A percentile compares a stretch with the other conserved stretches of the same genome.
Evolutionary conservation across 2,113 vertebrate genomes (phyloP).

Genomic region (Gopherus evgoodei): DNA sequence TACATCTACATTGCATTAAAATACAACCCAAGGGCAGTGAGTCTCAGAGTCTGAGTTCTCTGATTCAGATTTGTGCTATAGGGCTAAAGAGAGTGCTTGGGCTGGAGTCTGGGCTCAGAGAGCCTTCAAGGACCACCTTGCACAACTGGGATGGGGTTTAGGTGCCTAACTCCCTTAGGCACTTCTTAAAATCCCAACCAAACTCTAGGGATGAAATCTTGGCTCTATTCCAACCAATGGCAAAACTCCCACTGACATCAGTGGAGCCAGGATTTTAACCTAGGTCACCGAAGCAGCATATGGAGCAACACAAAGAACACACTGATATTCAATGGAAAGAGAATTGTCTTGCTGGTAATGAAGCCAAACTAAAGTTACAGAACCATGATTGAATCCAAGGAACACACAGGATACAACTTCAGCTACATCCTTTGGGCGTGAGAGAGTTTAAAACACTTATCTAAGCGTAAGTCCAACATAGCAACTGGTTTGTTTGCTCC

Average conservation of each 20-base stretch:
- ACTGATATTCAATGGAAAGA: background rate
- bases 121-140: background rate
- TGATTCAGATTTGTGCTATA: no score
- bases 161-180: background rate
- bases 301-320: background rate
- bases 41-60: background rate
- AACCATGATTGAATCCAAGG: background rate
- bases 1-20: background rate
- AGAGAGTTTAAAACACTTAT: slow-evolving; percentile 17
- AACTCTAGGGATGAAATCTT: background rate
- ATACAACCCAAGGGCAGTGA: background rate
- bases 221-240: background rate
- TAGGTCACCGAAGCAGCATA: background rate
- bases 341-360: background rate
- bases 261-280: background rate
- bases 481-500: slow-evolving; percentile 64
- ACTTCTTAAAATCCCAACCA: background rate
- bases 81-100: no score
- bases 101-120: background rate
- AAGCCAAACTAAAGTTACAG: background rate
- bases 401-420: background rate
- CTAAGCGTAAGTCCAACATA: slow-evolving; percentile 43
- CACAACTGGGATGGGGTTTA: background rate
- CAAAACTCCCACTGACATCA: slow-evolving; percentile 41
- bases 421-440: background rate